Evolutionary conservation across 1,140 invertebrate genomes (phyloP).

Genomic region (Leptopilina boulardi): DNA sequence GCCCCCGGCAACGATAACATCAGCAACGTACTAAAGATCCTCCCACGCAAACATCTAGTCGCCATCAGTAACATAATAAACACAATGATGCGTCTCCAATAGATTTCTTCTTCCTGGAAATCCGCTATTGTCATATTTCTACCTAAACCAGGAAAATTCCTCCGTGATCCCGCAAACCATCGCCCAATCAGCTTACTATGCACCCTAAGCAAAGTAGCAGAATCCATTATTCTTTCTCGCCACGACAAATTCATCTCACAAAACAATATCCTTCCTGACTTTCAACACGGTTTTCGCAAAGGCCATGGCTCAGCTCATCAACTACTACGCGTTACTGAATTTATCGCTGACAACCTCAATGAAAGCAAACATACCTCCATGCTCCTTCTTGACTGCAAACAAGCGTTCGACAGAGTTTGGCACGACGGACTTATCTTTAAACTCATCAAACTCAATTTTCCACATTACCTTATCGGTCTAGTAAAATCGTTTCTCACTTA

Average conservation of each 20-base stretch:
- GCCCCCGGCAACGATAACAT: no score
- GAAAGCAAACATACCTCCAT: not conserved
- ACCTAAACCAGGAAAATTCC: constrained; percentile 38
- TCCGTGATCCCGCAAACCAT: not conserved
- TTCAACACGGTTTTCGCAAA: constrained; percentile 43
- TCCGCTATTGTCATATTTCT: constrained; percentile 39
- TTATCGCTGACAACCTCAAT: not conserved
- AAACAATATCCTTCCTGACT: constrained; percentile 38
- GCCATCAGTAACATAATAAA: no score
- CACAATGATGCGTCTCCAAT: not conserved
- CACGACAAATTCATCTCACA: not conserved
- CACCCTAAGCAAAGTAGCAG: constrained; percentile 42
- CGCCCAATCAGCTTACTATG: constrained; percentile 43
- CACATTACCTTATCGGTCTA: not conserved
- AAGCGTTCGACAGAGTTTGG: not conserved
- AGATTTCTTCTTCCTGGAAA: constrained; percentile 44
- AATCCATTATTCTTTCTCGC: constrained; percentile 21
- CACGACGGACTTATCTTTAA: not conserved
- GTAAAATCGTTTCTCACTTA: not conserved
- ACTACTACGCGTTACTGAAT: not conserved
- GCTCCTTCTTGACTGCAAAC: not conserved
- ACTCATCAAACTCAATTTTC: not conserved
- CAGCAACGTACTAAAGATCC: no score
- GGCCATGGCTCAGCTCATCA: constrained; percentile 34
- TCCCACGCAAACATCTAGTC: no score